Evolutionary conservation across 2,888 invertebrate species (phyloP), one percentile per base, ranked within the genome.

Genomic region (Brachyopa scutellaris): DNA sequence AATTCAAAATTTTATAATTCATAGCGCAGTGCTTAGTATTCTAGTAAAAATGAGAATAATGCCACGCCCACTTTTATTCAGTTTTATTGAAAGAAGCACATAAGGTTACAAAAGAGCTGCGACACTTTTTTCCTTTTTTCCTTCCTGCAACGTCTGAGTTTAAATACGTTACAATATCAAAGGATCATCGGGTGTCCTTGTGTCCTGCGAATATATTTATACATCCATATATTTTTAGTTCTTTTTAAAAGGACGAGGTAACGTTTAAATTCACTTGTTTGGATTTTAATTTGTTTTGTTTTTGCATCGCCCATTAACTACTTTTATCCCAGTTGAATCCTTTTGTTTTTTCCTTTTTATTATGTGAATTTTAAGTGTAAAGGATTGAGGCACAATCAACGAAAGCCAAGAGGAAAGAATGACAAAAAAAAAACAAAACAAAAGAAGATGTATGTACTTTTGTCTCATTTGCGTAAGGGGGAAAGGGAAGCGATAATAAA

Each of bases 201-300:
- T 49, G 38, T 49, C 70, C 59, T 19, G 55, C 17, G 38, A 11
- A 69, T 61, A n/a, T n/a, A n/a, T n/a, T n/a, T n/a, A n/a, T n/a
- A n/a, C 36, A 53, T 53, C 53, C 9, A 47, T 8, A 38, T 55
- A 8, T 57, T 49, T 15, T 40, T 36, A 13, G 2, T n/a, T 21
- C 5, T 26, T 1, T 9, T 38, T n/a, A 33, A 19, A 38, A 53
- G 53, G 42, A 62, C 66, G 49, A 17, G 21, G 31, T 51, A 66
- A 70, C 61, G 67, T 73, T 72, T 67, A 79, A 78, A 73, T 72
- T 67, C 79, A 79, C 73, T 67, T 79, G 62, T 57, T 61, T 72
- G 45, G 66, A 45, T 72, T 53, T 78, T 66, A 64, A 70, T 70
- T 70, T 72, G 36, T 72, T 61, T 79, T 73, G 55, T 74, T 67